Evolutionary conservation across 1,140 invertebrate genomes (phyloP).

Genomic region (Bombus superbus): DNA sequence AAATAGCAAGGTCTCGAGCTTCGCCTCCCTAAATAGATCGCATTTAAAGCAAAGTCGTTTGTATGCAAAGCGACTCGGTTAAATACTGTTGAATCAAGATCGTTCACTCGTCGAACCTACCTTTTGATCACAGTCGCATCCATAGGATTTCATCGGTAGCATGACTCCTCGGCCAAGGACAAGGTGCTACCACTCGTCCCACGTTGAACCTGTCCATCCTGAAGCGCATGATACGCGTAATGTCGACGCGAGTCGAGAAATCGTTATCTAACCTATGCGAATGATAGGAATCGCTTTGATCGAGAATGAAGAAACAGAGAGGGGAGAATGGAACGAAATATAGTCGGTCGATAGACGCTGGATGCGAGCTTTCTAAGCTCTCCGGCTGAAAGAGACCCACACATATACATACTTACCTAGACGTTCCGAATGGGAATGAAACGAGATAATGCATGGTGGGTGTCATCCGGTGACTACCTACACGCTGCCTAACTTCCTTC

Average conservation of each 20-base stretch:
- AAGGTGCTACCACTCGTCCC: neutral
- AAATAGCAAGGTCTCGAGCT: constrained; percentile 17
- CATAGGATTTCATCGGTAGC: neutral
- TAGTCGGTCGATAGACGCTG: neutral
- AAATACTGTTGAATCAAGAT: constrained; percentile 22
- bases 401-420: neutral
- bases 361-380: neutral
- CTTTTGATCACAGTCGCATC: neutral
- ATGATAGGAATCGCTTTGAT: neutral
- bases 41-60: constrained; percentile 13
- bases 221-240: neutral
- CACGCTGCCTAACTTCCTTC: neutral
- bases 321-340: constrained; percentile 2
- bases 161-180: neutral
- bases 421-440: neutral
- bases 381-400: neutral
- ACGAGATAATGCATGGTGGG: constrained; percentile 20
- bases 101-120: neutral
- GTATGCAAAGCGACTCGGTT: constrained; percentile 10
- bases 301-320: neutral
- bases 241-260: neutral
- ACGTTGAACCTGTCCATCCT: constrained; percentile 16
- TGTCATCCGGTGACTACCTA: neutral
- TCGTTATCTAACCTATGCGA: neutral
- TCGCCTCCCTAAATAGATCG: neutral